Evolutionary conservation across 1,140 invertebrate species (phyloP), one percentile per base, ranked within the genome.

Genomic region (Orius laevigatus): DNA sequence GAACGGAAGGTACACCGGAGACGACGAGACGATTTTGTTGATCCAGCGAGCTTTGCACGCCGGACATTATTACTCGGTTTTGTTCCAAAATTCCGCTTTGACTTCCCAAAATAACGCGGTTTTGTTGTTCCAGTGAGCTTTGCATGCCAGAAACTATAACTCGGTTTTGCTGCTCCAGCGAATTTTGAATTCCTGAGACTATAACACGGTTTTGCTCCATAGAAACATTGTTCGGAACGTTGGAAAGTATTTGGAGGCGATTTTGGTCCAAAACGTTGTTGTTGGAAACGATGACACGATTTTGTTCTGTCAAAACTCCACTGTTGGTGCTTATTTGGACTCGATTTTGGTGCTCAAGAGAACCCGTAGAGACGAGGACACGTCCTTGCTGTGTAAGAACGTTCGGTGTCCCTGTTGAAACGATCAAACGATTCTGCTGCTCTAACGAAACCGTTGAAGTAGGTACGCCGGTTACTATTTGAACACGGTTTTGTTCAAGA

Each of bases 401-500:
- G 18, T 46, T 51, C 8, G 49, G 49, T 5, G 49, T 33, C n/a
- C 32, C 40, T 6, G 8, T 33, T 11, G 46, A 47, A 16, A 36
- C 20, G 1, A 52, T 40, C 12, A 52, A 43, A 35, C 47, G 20
- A 12, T 50, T 38, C 36, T 55, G 53, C 20, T 55, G 53, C 42
- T 55, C 53, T 4, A 52, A 19, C 3, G 51, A 52, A 18, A 38
- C 51, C 15, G 19, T 39, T 1, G 51, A 52, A 9, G 46, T 52
- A 11, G 51, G 51, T 34, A 52, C 51, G 18, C 48, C 48, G 5
- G 46, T 20, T 11, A 53, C 41, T 15, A 57, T 53, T 40, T 56
- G 55, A 8, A 57, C 51, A 18, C 52, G 36, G 35, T 53, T 56
- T 42, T 56, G 57, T 32, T 56, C 52, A 9, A 53, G 19, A 12